Percentiles rank a stretch among this genome's conserved stretches.
These are phyloP conservation scores for Mus pahari DNA, from an alignment of 2,113 vertebrate genomes.

Conservation along the genomic window DNA sequence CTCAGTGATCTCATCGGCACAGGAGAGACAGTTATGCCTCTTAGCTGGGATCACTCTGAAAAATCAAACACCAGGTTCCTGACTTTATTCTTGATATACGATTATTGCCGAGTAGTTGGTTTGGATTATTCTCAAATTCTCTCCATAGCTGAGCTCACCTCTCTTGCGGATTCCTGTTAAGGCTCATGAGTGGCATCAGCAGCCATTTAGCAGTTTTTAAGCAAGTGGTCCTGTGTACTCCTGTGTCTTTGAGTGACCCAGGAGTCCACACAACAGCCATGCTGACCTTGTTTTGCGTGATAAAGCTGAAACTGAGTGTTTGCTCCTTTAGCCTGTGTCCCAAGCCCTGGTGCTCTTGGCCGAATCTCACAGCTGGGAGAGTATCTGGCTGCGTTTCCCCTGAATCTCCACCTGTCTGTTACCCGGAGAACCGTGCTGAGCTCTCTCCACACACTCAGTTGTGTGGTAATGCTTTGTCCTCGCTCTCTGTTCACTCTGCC, in stretches of 20 bases:
- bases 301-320: background rate
- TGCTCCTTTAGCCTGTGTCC: background rate
- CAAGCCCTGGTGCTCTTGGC: background rate
- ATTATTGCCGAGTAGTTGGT: background rate
- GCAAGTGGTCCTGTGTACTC: background rate
- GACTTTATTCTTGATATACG: background rate
- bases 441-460: background rate
- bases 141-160: background rate
- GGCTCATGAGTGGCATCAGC: background rate
- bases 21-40: background rate
- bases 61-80: background rate
- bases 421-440: background rate
- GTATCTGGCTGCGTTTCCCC: background rate
- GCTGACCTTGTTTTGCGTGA: background rate
- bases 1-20: background rate
- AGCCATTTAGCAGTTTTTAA: background rate
- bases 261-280: background rate
- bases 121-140: background rate
- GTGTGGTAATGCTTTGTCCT: background rate
- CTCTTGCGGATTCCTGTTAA: background rate
- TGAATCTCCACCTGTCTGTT: background rate
- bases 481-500: background rate
- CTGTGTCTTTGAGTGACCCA: background rate
- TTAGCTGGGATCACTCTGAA: background rate
- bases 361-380: background rate